Conservation (phyloP, 2,113 vertebrate species). For the Alectura lathami region DNA sequence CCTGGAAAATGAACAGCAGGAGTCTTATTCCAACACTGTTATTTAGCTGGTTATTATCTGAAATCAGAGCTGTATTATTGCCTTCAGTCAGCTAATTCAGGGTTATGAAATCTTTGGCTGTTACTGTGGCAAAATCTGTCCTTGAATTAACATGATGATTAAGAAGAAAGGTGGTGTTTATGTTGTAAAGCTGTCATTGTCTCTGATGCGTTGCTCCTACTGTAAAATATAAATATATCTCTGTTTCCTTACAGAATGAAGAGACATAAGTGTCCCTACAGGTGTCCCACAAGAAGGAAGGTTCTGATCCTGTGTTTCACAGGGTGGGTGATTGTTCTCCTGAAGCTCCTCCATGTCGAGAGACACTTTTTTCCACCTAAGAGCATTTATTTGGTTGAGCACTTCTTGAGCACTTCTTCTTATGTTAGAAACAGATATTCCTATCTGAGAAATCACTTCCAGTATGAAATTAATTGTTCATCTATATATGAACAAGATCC, state of each 20-base stretch:
- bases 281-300: conserved; percentile 62
- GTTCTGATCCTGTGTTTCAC: conserved; percentile 70
- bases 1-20: neutral
- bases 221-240: neutral
- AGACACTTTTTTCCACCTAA: conserved; percentile 68
- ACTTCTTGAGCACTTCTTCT: conserved; percentile 71
- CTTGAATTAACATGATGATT: neutral
- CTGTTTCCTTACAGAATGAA: conserved; percentile 83
- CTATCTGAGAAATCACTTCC: conserved; percentile 14
- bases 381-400: conserved; percentile 79
- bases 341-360: conserved; percentile 75
- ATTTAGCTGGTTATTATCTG: neutral
- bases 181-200: neutral
- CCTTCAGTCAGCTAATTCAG: neutral
- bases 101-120: neutral
- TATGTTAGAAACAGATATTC: conserved; percentile 70
- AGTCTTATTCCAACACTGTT: neutral
- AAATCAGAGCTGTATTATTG: neutral
- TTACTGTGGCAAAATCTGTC: neutral
- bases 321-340: conserved; percentile 74
- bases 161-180: neutral
- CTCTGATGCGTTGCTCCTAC: neutral
- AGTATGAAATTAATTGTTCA: conserved; percentile 81
- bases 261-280: conserved; percentile 71
- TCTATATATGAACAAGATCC: conserved; percentile 88